These are phyloP conservation scores for Pseudomyrmex pallidus DNA, from an alignment of 1,140 invertebrate genomes.

Conservation along the genomic window DNA sequence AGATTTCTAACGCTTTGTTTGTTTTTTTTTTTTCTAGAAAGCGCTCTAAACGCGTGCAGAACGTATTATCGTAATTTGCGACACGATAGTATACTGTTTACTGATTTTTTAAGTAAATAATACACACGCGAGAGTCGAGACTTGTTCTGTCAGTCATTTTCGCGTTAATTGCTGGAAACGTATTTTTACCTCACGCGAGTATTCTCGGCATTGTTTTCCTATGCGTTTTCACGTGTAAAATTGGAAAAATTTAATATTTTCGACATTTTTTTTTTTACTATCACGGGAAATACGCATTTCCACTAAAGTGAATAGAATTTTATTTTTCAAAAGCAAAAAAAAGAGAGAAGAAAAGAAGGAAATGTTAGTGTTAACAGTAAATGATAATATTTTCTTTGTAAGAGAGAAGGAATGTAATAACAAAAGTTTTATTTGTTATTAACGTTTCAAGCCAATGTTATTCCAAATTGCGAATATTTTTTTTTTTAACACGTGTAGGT, in stretches of 20 bases:
- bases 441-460: not conserved
- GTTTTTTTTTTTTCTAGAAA: constrained; percentile 54
- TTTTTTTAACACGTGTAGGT: not conserved
- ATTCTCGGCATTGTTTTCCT: constrained; percentile 13
- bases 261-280: not conserved
- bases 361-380: no score
- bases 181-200: constrained; percentile 15
- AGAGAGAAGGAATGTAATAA: not conserved
- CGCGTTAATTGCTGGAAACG: constrained; percentile 28
- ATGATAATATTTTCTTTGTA: no score
- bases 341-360: no score
- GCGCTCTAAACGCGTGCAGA: not conserved
- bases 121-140: constrained; percentile 16
- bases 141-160: constrained; percentile 28
- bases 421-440: no score
- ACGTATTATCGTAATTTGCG: constrained; percentile 37
- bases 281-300: not conserved
- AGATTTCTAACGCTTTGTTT: constrained; percentile 1
- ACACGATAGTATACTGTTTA: constrained; percentile 2
- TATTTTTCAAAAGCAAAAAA: not conserved
- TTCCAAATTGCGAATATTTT: not conserved
- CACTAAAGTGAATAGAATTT: no score
- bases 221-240: not conserved
- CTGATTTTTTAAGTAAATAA: constrained; percentile 31
- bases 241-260: constrained; percentile 35